A percentile compares a stretch with the other conserved stretches of the same genome.
Conservation (phyloP, 1,140 invertebrate genomes). For the Lanistes nyassanus region DNA sequence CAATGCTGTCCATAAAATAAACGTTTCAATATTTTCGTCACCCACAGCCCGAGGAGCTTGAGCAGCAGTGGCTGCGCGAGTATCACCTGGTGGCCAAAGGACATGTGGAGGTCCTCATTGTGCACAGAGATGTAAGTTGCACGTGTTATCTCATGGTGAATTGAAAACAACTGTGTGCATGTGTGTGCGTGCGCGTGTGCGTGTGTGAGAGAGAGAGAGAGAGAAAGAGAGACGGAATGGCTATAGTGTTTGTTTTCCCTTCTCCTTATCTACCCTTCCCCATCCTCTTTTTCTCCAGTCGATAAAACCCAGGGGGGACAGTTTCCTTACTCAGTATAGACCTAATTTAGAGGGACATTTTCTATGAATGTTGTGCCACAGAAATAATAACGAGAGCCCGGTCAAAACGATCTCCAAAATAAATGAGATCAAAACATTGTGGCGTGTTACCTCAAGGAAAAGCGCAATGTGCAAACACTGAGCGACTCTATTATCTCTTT, state of each 20-base stretch:
- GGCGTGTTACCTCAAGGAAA: too few relatives aligned
- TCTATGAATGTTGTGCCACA: too few relatives aligned
- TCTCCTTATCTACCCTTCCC: neutral
- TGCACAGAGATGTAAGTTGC: slow-evolving; percentile 57
- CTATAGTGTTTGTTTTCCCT: neutral
- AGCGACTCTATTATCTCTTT: too few relatives aligned
- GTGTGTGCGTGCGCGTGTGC: neutral
- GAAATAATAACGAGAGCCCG: too few relatives aligned
- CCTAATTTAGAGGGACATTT: too few relatives aligned
- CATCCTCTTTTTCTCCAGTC: too few relatives aligned
- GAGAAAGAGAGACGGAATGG: neutral
- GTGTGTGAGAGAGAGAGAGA: neutral
- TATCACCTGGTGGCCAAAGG: slow-evolving; percentile 58
- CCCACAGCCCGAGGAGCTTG: slow-evolving; percentile 57
- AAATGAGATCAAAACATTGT: too few relatives aligned
- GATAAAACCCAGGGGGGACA: too few relatives aligned
- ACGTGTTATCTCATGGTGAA: neutral
- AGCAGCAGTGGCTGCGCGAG: slow-evolving; percentile 48
- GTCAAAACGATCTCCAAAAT: too few relatives aligned
- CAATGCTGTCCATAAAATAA: neutral
- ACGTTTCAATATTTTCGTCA: neutral
- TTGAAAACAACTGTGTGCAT: neutral
- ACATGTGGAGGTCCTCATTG: slow-evolving; percentile 57
- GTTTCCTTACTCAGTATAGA: too few relatives aligned
- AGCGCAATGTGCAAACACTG: too few relatives aligned